phyloP scores from a whole-genome alignment of 2,888 invertebrate species.

The Acanthosepion lycidas region DNA sequence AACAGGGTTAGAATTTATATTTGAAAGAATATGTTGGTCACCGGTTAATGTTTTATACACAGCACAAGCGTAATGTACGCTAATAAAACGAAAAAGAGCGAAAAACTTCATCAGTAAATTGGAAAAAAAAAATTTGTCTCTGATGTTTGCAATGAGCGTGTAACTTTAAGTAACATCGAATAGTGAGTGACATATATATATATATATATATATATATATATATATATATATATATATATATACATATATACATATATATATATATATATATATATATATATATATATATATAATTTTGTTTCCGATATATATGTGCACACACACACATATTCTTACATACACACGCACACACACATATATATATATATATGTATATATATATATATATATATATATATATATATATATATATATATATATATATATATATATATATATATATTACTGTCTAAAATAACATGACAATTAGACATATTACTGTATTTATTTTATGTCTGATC shows the following conservation, averaged over 20 bases:
- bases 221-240: neutral
- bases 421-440: neutral
- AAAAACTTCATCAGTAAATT: too few relatives aligned
- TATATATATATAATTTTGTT: neutral
- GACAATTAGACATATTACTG: too few relatives aligned
- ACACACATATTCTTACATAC: too few relatives aligned
- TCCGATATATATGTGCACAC: too few relatives aligned
- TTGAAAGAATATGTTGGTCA: too few relatives aligned
- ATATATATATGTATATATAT: neutral
- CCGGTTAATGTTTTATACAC: too few relatives aligned
- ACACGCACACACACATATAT: too few relatives aligned
- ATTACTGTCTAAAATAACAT: too few relatives aligned
- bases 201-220: slow-evolving; percentile 17
- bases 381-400: neutral
- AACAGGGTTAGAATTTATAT: too few relatives aligned
- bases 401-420: neutral
- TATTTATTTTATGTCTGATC: neutral
- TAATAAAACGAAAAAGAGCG: too few relatives aligned
- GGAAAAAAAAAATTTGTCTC: too few relatives aligned
- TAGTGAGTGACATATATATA: neutral
- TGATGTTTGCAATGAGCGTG: neutral
- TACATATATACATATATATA: neutral
- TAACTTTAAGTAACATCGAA: neutral
- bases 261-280: slow-evolving; percentile 37
- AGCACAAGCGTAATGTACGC: too few relatives aligned